Base-by-base conservation (phyloP, 1,140 invertebrate species). In the Drosophila jambulina region DNA sequence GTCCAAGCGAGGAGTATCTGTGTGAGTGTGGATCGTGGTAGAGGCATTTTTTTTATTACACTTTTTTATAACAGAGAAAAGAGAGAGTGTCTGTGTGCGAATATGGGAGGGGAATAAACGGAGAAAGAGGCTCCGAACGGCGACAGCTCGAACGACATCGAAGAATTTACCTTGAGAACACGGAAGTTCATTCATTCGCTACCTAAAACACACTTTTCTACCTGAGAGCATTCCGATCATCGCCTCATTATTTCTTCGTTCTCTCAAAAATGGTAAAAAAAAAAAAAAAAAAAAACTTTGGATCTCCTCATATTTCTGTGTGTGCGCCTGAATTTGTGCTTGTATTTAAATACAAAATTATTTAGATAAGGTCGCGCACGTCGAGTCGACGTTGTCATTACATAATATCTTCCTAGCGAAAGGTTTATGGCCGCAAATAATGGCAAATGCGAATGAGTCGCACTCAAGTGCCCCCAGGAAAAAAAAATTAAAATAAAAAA, bases 381-480 rank as follows among this genome's bases (percentile, higher is more conserved):
- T 56, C 51, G 32, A 72, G 53, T 56, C 59, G 51, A 29, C 36
- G 32, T 40, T 68, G 32, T 29, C 25, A 69, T 84, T 84, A 61
- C 60, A 85, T 80, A 80, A 84, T 51, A 85, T 65, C 67, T 53
- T 63, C 42, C 32, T 32, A 38, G 62, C 60, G 48, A 76, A 57
- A 75, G 69, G 45, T 88, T 88, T 88, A 80, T 57, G 59, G 57
- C 84, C 85, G 77, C 60, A 88, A 83, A 80, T 88, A 87, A 87
- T 86, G 43, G 42, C 40, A 81, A 78, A 82, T 82, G 46, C 42
- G 72, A 80, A 65, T 71, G 53, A 70, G 70, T 61, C 51, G 48
- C 72, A 72, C 38, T 82, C 21, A 71, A 54, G 71, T 71, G 67
- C 67, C 53, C 45, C 51, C 27, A 32, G 42, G 8, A 67, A 62